Conservation (phyloP, 2,888 invertebrate genomes). For the Trichopria drosophilae region DNA sequence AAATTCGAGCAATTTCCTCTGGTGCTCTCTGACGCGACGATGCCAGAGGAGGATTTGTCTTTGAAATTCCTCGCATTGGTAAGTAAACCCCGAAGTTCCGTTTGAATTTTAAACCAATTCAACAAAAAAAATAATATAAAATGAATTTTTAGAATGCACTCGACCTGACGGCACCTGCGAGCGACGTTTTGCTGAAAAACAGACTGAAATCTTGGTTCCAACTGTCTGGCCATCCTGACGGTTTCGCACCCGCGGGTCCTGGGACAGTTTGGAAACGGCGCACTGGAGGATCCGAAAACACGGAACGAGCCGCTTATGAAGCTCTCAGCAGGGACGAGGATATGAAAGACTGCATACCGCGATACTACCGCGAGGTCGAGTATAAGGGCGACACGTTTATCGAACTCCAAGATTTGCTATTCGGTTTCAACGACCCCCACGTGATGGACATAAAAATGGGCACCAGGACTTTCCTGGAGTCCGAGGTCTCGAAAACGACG, state of each 20-base stretch:
- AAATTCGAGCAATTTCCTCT: constrained; percentile 51
- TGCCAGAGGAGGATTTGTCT: constrained; percentile 52
- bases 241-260: constrained; percentile 88
- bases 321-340: constrained; percentile 74
- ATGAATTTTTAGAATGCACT: constrained; percentile 74
- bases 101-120: neutral
- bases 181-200: constrained; percentile 79
- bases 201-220: constrained; percentile 78
- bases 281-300: constrained; percentile 69
- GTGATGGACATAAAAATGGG: constrained; percentile 99
- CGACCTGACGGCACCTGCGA: constrained; percentile 87
- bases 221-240: constrained; percentile 89
- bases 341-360: constrained; percentile 76
- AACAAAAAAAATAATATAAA: neutral
- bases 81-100: constrained; percentile 31
- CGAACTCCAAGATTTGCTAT: constrained; percentile 90
- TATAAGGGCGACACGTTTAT: constrained; percentile 83
- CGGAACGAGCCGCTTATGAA: constrained; percentile 79
- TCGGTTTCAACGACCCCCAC: constrained; percentile 87
- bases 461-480: constrained; percentile 91
- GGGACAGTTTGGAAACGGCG: constrained; percentile 93
- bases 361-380: constrained; percentile 81
- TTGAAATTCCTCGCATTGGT: constrained; percentile 57
- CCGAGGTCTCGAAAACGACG: constrained; percentile 86
- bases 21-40: constrained; percentile 47